Evolutionary conservation across 1,140 invertebrate species (phyloP), one percentile per base, ranked within the genome.

Genomic region (Lepidostoma basale): DNA sequence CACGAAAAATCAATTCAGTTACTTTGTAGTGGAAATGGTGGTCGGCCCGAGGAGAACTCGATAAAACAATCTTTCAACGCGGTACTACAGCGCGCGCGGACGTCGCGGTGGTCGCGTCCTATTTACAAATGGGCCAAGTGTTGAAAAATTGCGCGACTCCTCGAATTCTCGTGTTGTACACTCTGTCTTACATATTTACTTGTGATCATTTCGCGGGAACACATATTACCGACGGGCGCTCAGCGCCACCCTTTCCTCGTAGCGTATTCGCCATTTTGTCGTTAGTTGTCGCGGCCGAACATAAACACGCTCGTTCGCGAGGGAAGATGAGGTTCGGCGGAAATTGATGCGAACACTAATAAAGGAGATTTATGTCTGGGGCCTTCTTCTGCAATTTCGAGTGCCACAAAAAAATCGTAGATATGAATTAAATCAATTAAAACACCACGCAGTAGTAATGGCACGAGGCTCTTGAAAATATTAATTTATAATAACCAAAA

Each of bases 121-220:
- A 40, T 39, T 39, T 42, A 59, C 62, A 60, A 65, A 60, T 69
- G 68, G 52, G 16, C 23, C n/a, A 26, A 28, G 63, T 67, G 69
- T 64, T 71, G 69, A 71, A 71, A 71, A 71, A 65, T 71, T 18
- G 62, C 30, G 45, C 59, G 63, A 49, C 59, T 47, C 49, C 33
- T 12, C 45, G 67, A 44, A 33, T 45, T 59, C 39, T 16, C 58
- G 42, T 71, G 64, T 71, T 58, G 52, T 64, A 70, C 69, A 70
- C 33, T 25, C 52, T 70, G 69, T 70, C 63, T 25, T 67, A 66
- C 68, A 70, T 49, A 60, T 66, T 59, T 42, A 66, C 68, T 64
- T 62, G 58, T 68, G 67, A 68, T 68, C 67, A 69, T 69, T 63
- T 56, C 67, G 20, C 60, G 40, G 25, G 45, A 58, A 69, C 59